These are phyloP conservation scores for Knipowitschia caucasica DNA, from an alignment of 2,797 vertebrate species.

Conservation along the genomic window DNA sequence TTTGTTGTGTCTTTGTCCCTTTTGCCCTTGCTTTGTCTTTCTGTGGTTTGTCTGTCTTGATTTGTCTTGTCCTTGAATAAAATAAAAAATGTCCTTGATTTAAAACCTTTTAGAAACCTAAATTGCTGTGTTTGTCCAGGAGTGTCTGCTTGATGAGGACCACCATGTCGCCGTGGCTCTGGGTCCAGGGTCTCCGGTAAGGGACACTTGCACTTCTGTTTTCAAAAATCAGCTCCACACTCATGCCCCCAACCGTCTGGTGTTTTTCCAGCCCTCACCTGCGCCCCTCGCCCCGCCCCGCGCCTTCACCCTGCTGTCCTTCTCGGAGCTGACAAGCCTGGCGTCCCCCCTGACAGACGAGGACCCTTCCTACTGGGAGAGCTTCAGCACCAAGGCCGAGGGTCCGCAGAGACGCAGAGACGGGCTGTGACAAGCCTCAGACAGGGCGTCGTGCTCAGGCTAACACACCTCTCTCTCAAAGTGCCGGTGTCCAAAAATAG, in stretches of 20 bases:
- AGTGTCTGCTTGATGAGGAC: slow-evolving; percentile 83
- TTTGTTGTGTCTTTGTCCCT: too few species aligned
- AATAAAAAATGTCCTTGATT: too few species aligned
- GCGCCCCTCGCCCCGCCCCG: slow-evolving; percentile 51
- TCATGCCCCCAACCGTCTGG: too few species aligned
- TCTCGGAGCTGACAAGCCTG: slow-evolving; percentile 82
- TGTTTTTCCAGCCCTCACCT: slow-evolving; percentile 30
- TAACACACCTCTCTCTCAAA: slow-evolving; percentile 20
- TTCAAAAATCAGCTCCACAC: neutral
- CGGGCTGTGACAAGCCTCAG: slow-evolving; percentile 26
- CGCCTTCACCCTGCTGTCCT: slow-evolving; percentile 80
- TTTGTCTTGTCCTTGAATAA: too few species aligned
- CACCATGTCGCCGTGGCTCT: slow-evolving; percentile 93
- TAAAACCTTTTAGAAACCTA: too few species aligned
- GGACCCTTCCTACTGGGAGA: slow-evolving; percentile 87
- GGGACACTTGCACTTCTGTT: neutral
- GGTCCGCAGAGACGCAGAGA: slow-evolving; percentile 77
- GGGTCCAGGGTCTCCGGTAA: slow-evolving; percentile 62
- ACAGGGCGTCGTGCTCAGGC: slow-evolving; percentile 13
- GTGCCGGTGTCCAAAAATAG: slow-evolving; percentile 22
- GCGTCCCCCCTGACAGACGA: slow-evolving; percentile 83
- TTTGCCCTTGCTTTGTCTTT: too few species aligned
- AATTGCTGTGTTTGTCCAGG: slow-evolving; percentile 77
- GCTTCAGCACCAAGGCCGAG: slow-evolving; percentile 84
- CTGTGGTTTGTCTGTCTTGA: too few species aligned